Evolutionary conservation across 2,888 invertebrate species (phyloP).

Genomic region (Drepanosiphum platanoidis): DNA sequence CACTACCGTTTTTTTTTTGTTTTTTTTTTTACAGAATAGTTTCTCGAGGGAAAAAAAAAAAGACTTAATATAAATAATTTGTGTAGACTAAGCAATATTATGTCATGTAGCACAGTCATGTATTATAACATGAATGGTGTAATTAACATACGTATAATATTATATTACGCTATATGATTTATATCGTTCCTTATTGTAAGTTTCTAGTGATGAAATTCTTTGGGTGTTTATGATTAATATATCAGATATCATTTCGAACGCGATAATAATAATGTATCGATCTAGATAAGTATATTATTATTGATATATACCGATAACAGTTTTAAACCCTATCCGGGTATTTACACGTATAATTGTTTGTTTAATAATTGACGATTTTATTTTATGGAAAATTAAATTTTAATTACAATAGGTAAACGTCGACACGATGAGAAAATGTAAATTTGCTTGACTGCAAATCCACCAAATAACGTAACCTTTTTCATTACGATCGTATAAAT

Average conservation of each 20-base stretch:
- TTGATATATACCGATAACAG: neutral
- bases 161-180: neutral
- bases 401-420: neutral
- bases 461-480: neutral
- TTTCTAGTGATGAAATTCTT: neutral
- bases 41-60: slow-evolving; percentile 23
- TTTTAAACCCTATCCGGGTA: neutral
- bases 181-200: slow-evolving; percentile 7
- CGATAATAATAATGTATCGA: neutral
- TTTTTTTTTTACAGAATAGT: slow-evolving; percentile 16
- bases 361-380: neutral
- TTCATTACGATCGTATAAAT: neutral
- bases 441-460: slow-evolving; percentile 3
- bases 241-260: neutral
- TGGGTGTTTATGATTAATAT: neutral
- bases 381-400: neutral
- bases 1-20: neutral
- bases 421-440: neutral
- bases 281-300: neutral
- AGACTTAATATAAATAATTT: slow-evolving; percentile 41
- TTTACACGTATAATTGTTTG: neutral
- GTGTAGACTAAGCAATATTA: slow-evolving; percentile 58
- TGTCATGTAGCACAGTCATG: neutral
- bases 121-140: neutral
- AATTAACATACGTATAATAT: neutral